These are phyloP conservation scores for Calypte anna DNA, from an alignment of 2,113 vertebrate species.

Conservation along the genomic window DNA sequence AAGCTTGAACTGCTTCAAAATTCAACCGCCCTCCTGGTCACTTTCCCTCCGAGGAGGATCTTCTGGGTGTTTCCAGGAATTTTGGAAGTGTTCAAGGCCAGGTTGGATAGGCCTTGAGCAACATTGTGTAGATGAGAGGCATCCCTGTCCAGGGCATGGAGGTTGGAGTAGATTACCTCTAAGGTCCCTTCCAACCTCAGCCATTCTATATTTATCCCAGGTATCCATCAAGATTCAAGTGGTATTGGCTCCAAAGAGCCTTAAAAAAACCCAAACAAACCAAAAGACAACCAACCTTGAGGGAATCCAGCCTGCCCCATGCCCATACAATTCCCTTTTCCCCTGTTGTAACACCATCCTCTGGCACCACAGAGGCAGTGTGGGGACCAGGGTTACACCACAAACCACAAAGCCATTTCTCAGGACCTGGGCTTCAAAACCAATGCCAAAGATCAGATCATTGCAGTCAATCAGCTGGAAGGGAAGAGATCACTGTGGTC, in stretches of 20 bases:
- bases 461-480: not conserved
- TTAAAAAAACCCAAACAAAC: not conserved
- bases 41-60: not conserved
- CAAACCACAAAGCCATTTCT: not conserved
- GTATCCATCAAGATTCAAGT: not conserved
- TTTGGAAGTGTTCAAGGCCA: too few species aligned
- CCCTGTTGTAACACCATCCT: accelerated
- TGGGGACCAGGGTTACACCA: not conserved
- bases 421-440: not conserved
- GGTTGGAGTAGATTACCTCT: too few species aligned
- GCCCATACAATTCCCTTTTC: not conserved
- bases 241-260: not conserved
- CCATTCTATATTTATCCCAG: not conserved
- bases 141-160: too few species aligned
- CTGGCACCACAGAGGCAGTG: not conserved
- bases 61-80: not conserved
- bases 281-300: too few species aligned
- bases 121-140: too few species aligned
- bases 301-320: not conserved
- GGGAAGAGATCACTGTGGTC: not conserved
- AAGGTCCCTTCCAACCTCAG: too few species aligned
- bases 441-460: not conserved
- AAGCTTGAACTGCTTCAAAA: not conserved
- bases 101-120: too few species aligned
- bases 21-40: too few species aligned